phyloP scores from a whole-genome alignment of 2,113 vertebrate species.

The Anguilla rostrata region DNA sequence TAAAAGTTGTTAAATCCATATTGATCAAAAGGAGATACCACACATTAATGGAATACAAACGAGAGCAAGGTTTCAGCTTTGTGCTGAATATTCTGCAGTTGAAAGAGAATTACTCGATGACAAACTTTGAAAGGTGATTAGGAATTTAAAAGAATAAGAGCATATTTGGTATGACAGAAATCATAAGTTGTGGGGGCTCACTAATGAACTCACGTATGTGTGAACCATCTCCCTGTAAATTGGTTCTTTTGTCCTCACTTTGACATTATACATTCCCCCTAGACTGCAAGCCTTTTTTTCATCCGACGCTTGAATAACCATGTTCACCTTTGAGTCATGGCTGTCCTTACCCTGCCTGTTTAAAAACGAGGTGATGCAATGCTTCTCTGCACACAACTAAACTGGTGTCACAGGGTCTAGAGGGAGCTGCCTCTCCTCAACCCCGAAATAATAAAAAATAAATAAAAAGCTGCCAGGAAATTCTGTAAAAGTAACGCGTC shows the following conservation, averaged over 20 bases:
- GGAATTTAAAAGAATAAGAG: background rate
- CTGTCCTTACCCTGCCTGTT: background rate
- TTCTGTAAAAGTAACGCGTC: background rate
- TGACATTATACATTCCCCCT: background rate
- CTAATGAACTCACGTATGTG: background rate
- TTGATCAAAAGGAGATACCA: background rate
- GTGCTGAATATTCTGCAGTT: background rate
- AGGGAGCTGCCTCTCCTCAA: background rate
- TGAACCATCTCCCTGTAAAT: background rate
- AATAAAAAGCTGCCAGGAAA: background rate
- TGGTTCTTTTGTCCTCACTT: background rate
- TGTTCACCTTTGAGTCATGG: background rate
- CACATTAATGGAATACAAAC: slow-evolving; percentile 1
- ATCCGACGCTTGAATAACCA: background rate
- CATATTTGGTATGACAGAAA: background rate
- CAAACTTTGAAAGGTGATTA: background rate
- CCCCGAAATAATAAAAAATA: background rate
- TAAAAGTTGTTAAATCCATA: slow-evolving; percentile 4
- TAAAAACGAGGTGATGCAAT: background rate
- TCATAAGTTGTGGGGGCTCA: background rate
- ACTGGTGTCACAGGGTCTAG: background rate
- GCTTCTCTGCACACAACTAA: background rate
- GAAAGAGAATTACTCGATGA: background rate
- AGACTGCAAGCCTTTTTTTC: background rate
- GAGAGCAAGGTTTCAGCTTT: background rate